Conservation (phyloP, 1,140 invertebrate genomes). For the Neocloeon triangulifer region DNA sequence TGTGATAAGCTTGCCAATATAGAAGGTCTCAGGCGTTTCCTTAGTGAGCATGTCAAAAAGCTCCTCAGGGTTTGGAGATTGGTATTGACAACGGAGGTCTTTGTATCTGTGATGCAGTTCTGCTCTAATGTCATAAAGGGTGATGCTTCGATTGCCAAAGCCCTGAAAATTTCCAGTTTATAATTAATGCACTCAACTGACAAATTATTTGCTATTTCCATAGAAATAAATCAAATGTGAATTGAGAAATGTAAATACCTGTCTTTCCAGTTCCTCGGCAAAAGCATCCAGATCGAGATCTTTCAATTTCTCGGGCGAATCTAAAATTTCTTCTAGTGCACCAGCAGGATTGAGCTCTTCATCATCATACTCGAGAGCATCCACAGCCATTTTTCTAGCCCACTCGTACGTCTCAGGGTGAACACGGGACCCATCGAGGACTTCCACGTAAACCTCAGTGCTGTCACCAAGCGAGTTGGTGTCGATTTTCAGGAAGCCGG, state of each 20-base stretch:
- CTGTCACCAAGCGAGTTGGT: slow-evolving; percentile 83
- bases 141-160: slow-evolving; percentile 93
- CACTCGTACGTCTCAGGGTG: slow-evolving; percentile 99
- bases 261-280: slow-evolving; percentile 87
- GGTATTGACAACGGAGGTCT: slow-evolving; percentile 65
- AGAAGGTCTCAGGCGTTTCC: slow-evolving; percentile 88
- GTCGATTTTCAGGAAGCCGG: slow-evolving; percentile 97
- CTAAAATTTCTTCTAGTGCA: slow-evolving; percentile 90
- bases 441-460: slow-evolving; percentile 86
- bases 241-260: slow-evolving; percentile 24
- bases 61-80: slow-evolving; percentile 60
- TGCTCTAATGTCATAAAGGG: slow-evolving; percentile 88
- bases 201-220: not conserved
- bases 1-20: slow-evolving; percentile 68
- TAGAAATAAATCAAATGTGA: not conserved
- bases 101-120: slow-evolving; percentile 92
- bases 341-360: slow-evolving; percentile 89
- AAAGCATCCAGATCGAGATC: slow-evolving; percentile 97
- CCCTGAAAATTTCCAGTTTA: slow-evolving; percentile 23
- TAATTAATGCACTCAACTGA: not conserved
- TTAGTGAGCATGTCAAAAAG: slow-evolving; percentile 90
- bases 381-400: slow-evolving; percentile 99
- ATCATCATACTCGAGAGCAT: slow-evolving; percentile 95
- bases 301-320: slow-evolving; percentile 83
- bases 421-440: slow-evolving; percentile 89